Evolutionary conservation across 2,113 vertebrate species (phyloP).

Genomic region (Varanus komodoensis): DNA sequence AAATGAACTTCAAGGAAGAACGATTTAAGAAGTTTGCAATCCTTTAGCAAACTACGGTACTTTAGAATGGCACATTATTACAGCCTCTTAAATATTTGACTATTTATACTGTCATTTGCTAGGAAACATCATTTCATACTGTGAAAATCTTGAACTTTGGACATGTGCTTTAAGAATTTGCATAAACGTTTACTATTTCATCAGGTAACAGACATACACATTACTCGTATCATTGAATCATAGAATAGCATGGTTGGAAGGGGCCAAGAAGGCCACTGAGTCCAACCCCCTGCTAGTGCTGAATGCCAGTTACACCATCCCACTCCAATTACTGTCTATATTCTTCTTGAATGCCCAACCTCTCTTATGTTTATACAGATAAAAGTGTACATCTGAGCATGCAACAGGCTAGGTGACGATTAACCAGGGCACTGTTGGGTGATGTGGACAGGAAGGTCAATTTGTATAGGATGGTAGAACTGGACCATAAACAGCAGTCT

Average conservation of each 20-base stretch:
- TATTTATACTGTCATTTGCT: neutral
- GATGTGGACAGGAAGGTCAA: neutral
- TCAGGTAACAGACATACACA: neutral
- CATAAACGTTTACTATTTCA: neutral
- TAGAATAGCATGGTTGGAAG: no score
- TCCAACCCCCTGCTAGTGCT: no score
- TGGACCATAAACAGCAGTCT: no score
- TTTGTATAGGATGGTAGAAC: neutral
- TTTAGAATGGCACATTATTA: neutral
- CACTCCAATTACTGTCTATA: no score
- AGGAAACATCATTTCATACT: neutral
- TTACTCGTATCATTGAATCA: no score
- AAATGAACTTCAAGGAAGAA: neutral
- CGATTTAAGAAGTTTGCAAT: neutral
- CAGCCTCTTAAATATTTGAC: neutral
- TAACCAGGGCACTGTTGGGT: neutral
- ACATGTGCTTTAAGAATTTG: accelerated
- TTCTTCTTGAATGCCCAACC: neutral
- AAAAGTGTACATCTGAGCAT: neutral
- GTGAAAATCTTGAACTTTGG: neutral
- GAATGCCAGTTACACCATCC: no score
- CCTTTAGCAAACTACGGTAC: neutral
- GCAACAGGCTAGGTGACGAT: neutral
- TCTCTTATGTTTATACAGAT: neutral
- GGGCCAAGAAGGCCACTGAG: no score